Evolutionary conservation across 2,797 vertebrate species (phyloP).

Genomic region (Cossypha caffra): DNA sequence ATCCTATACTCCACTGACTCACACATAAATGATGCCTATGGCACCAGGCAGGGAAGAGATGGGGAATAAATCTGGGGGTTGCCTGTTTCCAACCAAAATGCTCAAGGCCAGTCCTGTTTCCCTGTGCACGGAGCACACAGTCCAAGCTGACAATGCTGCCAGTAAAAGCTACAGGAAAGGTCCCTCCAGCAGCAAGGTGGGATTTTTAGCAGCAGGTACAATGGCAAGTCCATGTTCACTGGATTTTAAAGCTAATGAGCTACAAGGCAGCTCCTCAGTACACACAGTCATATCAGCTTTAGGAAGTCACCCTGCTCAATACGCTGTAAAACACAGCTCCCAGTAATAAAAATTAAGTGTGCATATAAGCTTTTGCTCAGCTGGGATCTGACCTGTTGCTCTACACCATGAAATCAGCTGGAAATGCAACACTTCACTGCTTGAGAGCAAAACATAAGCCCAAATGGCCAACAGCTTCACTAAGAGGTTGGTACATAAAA

Average conservation of each 20-base stretch:
- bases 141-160: neutral
- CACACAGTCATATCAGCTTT: neutral
- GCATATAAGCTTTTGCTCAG: neutral
- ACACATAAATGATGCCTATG: rapidly evolving
- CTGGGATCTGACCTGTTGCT: neutral
- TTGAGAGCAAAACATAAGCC: neutral
- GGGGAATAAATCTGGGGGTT: neutral
- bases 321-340: neutral
- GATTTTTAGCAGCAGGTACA: neutral
- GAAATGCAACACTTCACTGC: neutral
- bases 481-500: neutral
- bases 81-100: neutral
- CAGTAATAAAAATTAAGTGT: neutral
- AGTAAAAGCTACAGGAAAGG: neutral
- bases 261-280: neutral
- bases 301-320: neutral
- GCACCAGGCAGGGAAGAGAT: neutral
- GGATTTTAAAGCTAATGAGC: neutral
- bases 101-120: neutral
- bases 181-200: neutral
- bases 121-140: neutral
- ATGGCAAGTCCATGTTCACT: neutral
- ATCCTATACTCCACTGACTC: neutral
- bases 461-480: neutral
- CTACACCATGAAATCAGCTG: neutral